These are phyloP conservation scores for Lucilia sericata DNA, from an alignment of 1,140 invertebrate species.

Conservation along the genomic window DNA sequence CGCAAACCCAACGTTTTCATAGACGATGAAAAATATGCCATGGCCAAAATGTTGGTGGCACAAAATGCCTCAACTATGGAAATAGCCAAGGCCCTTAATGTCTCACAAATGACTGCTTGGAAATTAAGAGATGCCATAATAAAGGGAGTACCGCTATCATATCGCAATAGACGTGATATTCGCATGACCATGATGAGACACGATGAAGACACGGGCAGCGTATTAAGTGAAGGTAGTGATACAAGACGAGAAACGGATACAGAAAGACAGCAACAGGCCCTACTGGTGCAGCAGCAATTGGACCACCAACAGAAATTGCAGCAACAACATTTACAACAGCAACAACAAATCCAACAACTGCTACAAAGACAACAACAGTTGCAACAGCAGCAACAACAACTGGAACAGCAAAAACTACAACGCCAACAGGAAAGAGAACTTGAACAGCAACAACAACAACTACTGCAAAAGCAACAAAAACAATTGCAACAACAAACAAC, in stretches of 20 bases:
- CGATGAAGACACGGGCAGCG: background rate
- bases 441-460: constrained; percentile 51
- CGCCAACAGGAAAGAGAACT: constrained; percentile 47
- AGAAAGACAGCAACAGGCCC: constrained; percentile 33
- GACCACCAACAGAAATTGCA: constrained; percentile 47
- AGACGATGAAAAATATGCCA: constrained; percentile 65
- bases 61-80: constrained; percentile 66
- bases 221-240: background rate
- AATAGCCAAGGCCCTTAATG: constrained; percentile 62
- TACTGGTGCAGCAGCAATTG: constrained; percentile 48
- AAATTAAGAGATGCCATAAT: constrained; percentile 65
- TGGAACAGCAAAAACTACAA: constrained; percentile 53
- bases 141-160: constrained; percentile 64
- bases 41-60: constrained; percentile 64
- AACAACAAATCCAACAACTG: constrained; percentile 49
- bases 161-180: constrained; percentile 61
- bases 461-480: constrained; percentile 37
- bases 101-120: constrained; percentile 67
- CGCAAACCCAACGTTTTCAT: constrained; percentile 67
- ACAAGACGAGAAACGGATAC: constrained; percentile 1
- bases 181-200: constrained; percentile 38
- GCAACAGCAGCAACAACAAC: constrained; percentile 53
- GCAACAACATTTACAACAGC: constrained; percentile 51
- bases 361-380: constrained; percentile 48
- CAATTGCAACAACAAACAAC: constrained; percentile 33